These are phyloP conservation scores for Abrostola tripartita DNA, from an alignment of 2,888 invertebrate genomes.

Conservation along the genomic window DNA sequence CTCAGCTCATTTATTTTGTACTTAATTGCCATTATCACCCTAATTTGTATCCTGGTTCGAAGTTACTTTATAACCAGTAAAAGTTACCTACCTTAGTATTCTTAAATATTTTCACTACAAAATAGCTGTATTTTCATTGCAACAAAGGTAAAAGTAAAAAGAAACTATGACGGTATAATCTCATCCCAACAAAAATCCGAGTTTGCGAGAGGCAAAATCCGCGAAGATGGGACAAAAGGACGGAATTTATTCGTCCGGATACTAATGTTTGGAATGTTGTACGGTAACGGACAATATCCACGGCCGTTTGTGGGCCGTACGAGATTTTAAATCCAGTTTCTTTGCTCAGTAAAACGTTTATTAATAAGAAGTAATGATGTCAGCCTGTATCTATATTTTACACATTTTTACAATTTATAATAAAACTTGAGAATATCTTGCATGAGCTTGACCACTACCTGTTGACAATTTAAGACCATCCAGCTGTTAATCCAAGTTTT, in stretches of 20 bases:
- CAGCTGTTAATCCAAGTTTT: too few relatives aligned
- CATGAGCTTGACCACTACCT: too few relatives aligned
- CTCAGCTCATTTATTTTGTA: too few relatives aligned
- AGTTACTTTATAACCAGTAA: too few relatives aligned
- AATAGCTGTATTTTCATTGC: neutral
- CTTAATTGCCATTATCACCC: too few relatives aligned
- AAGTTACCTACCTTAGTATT: too few relatives aligned
- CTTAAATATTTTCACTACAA: neutral
- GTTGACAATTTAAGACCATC: neutral
- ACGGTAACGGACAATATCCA: neutral
- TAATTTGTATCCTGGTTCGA: too few relatives aligned
- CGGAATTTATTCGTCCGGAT: conserved; percentile 60
- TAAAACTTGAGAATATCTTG: too few relatives aligned
- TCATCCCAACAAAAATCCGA: conserved; percentile 43
- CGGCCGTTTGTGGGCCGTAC: conserved; percentile 1
- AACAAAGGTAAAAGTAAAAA: neutral
- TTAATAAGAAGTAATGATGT: neutral
- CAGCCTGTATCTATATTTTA: neutral
- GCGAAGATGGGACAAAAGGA: conserved; percentile 53
- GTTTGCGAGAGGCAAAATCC: conserved; percentile 43
- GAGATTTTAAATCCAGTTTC: neutral
- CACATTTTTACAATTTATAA: too few relatives aligned
- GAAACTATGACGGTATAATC: conserved; percentile 7
- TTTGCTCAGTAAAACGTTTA: neutral
- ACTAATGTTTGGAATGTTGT: conserved; percentile 55